Evolutionary conservation across 2,113 vertebrate species (phyloP).

Genomic region (Corapipo altera): DNA sequence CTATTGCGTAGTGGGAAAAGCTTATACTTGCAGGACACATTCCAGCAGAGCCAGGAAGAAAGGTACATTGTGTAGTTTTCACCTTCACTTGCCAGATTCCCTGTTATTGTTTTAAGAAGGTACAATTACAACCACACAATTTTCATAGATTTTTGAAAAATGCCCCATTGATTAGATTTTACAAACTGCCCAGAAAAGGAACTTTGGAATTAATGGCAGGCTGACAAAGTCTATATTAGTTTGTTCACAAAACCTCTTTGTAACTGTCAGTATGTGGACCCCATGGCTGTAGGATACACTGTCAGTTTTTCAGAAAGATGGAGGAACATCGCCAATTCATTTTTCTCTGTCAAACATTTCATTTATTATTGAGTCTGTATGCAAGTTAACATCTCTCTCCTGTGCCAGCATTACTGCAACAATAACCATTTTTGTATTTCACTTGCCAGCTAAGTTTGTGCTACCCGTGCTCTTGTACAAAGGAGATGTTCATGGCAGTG

Average conservation of each 20-base stretch:
- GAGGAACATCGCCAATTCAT: slow-evolving; percentile 61
- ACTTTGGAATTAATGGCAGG: slow-evolving; percentile 57
- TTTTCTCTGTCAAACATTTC: slow-evolving; percentile 74
- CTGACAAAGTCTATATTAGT: slow-evolving; percentile 69
- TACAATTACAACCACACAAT: slow-evolving; percentile 16
- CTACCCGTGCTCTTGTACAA: slow-evolving; percentile 47
- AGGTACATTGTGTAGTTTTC: neutral
- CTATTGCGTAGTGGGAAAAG: neutral
- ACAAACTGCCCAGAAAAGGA: slow-evolving; percentile 57
- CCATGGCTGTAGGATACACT: slow-evolving; percentile 30
- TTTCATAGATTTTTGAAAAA: slow-evolving; percentile 34
- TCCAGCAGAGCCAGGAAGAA: slow-evolving; percentile 21
- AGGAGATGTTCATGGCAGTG: neutral
- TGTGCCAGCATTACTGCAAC: slow-evolving; percentile 39
- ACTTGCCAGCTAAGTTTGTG: slow-evolving; percentile 52
- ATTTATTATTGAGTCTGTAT: slow-evolving; percentile 72
- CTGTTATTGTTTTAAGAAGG: slow-evolving; percentile 34
- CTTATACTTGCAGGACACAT: neutral
- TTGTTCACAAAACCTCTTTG: slow-evolving; percentile 70
- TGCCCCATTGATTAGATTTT: slow-evolving; percentile 58
- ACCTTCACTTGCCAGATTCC: neutral
- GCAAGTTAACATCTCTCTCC: slow-evolving; percentile 68
- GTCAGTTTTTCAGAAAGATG: slow-evolving; percentile 74
- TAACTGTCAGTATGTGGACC: slow-evolving; percentile 65
- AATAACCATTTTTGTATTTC: slow-evolving; percentile 42